A percentile compares a stretch with the other conserved stretches of the same genome.
These are phyloP conservation scores for Sternotherus odoratus DNA, from an alignment of 2,797 vertebrate species.

Conservation along the genomic window DNA sequence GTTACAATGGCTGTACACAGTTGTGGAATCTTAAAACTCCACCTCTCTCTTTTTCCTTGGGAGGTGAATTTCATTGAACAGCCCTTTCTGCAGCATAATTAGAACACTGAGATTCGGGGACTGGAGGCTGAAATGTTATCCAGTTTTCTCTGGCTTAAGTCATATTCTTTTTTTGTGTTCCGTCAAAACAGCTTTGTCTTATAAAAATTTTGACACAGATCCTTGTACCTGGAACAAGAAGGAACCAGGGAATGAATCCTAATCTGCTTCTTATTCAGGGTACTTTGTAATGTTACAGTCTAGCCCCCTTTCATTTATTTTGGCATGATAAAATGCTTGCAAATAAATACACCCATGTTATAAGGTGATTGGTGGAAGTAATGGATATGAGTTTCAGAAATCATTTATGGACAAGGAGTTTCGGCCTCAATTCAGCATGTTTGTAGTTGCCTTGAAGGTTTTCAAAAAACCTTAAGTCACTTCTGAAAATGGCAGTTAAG, in stretches of 20 bases:
- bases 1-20: background rate
- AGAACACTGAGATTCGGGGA: background rate
- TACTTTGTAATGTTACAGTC: fast-evolving
- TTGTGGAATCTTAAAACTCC: background rate
- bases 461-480: background rate
- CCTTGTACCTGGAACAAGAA: background rate
- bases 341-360: background rate
- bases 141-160: background rate
- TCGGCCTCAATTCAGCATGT: background rate
- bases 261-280: background rate
- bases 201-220: background rate
- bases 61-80: background rate
- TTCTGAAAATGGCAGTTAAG: background rate
- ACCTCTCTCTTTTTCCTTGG: background rate
- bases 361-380: background rate
- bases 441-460: background rate
- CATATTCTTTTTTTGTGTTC: background rate
- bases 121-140: background rate
- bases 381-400: background rate
- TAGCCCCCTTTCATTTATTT: background rate
- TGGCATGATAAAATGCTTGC: background rate
- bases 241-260: background rate
- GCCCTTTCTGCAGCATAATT: background rate
- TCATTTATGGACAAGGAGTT: background rate
- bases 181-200: background rate